Percentiles rank a stretch among this genome's conserved stretches.
Evolutionary conservation across 1,140 invertebrate genomes (phyloP).

Genomic region (honey bee (Apis mellifera)): Amel_HAv3.1 CM009940.2:7403501-7404000

Average conservation of each 20-base stretch:
- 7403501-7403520: too few relatives aligned
- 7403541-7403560: too few relatives aligned
- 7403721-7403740: neutral
- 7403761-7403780: too few relatives aligned
- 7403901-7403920: neutral
- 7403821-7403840: neutral
- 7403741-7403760: too few relatives aligned
- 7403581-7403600: neutral
- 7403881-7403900: neutral
- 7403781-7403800: too few relatives aligned
- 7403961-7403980: constrained; percentile 56
- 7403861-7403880: constrained; percentile 22
- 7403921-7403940: constrained; percentile 25
- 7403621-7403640: too few relatives aligned
- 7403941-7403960: constrained; percentile 12
- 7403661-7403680: too few relatives aligned
- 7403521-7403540: too few relatives aligned
- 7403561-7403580: neutral
- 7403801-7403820: too few relatives aligned
- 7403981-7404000: constrained; percentile 64
- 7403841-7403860: constrained; percentile 20
- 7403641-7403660: too few relatives aligned
- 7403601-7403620: too few relatives aligned
- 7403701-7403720: neutral
- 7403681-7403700: neutral